Percentiles rank a stretch among this genome's conserved stretches.
These are phyloP conservation scores for Triops cancriformis DNA, from an alignment of 1,140 invertebrate species.

Conservation along the genomic window DNA sequence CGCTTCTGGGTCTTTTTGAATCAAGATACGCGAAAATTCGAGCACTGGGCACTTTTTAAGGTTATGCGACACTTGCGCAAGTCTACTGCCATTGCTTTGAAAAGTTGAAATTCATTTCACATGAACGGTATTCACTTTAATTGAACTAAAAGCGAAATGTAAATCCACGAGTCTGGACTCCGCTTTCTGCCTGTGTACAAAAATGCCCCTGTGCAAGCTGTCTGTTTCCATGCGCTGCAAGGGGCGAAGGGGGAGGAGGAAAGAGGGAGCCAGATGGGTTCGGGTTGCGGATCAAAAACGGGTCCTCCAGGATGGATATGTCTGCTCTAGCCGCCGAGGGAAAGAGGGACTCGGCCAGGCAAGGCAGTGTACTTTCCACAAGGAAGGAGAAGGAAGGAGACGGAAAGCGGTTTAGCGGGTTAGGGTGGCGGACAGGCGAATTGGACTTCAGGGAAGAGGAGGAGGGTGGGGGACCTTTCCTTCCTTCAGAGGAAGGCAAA, in stretches of 20 bases:
- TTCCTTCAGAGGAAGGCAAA: neutral
- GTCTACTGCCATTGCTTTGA: neutral
- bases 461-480: neutral
- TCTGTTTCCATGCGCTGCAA: slow-evolving; percentile 5
- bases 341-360: no score
- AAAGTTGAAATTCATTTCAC: neutral
- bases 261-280: neutral
- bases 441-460: neutral
- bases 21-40: neutral
- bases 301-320: neutral
- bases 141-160: neutral
- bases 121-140: neutral
- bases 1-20: neutral
- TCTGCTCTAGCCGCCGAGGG: no score
- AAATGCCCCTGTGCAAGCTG: neutral
- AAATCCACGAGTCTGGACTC: neutral
- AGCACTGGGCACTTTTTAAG: neutral
- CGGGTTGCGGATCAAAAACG: neutral
- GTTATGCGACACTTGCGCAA: neutral
- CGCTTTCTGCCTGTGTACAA: neutral
- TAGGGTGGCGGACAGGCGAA: neutral
- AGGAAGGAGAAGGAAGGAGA: neutral
- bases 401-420: neutral
- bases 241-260: neutral
- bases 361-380: neutral